Base-by-base conservation (phyloP, 2,797 vertebrate genomes). In the Muscicapa striata region DNA sequence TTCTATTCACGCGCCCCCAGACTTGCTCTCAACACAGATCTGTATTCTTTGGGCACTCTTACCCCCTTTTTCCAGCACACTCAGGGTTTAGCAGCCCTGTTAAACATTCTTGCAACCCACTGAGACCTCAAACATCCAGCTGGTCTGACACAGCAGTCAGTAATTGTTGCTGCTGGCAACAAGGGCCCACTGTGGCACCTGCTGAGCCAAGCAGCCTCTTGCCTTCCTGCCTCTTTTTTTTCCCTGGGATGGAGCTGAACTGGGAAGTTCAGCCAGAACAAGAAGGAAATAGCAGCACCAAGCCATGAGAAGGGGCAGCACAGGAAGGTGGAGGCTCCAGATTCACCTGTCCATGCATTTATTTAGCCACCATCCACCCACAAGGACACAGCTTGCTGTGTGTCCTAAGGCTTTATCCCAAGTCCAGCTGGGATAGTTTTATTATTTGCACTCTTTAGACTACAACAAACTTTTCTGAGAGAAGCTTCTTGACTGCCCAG, bases 121-220 rank as follows among this genome's bases (percentile, higher is more conserved):
- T 19, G 74, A 90, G 83, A 85, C 74, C 80, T 72, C 84, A 23
- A 34, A 45, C 7, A 76, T 8, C 63, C 83, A 89, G 80, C 77
- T 69, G 74, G 45, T 51, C 48, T 87, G 78, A 73, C 45, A 67
- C 21, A 92, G 70, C 10, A 51, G 46, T 15, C 70, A 67, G 38
- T 82, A 93, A 92, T 64, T 90, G 90, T 51, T 92, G 88, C 88
- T 95, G 84, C 84, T 83, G 55, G 90, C 86, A 95, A 80, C 61
- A 70, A 74, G 52, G 41, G 59, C 63, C 77, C 61, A 61, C 52
- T 8, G 84, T 34, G 51, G 70, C 74, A 92, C 80, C 86, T 70
- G 72, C 84, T 75, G 54, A 87, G 84, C 78, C 75, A 51, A 52
- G 84, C 59, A 83, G 75, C 78, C 69, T 70, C 84, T 81, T n/a